Base-by-base conservation (phyloP, 1,140 invertebrate genomes). In the Cotesia glomerata region DNA sequence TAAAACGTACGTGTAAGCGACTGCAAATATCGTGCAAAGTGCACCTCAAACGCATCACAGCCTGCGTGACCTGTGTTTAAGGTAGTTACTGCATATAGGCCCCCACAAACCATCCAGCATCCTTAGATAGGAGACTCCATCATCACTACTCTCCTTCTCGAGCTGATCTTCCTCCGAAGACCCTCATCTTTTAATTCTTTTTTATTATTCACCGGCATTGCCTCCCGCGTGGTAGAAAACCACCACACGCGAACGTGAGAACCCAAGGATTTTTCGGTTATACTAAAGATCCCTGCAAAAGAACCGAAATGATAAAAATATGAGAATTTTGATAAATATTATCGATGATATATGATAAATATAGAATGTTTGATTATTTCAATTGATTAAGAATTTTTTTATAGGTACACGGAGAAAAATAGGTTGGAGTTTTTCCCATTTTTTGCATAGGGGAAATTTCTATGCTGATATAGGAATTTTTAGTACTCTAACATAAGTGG, bases 21-120 rank as follows among this genome's bases (percentile, higher is more conserved):
- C 39, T 45, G 39, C 39, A 45, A 45, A 78, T 75, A 75, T 68
- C 74, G 73, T 72, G 74, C 74, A 76, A 78, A 77, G 76, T 45
- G 74, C 67, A 49, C 70, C 58, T 69, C 34, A 34, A 70, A 77
- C 68, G 76, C 75, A 77, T 45, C 74, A 74, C 75, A 75, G 72
- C 61, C 72, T 74, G 73, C 80, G 76, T 79, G 78, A 81, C 80
- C 80, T 79, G 78, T 81, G 74, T 81, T 81, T 81, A 81, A 80
- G 78, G 75, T 77, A 73, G 72, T 78, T 78, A 77, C 73, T 75
- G 39, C 39, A 11, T 45, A 9, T 45, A 11, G 39, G 39, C 39
- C 39, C 68, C 77, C 74, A 70, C 74, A 65, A 79, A 69, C 73
- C n/a, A 70, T 68, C 45, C 52, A 65, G 51, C 66, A 26, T 26